phyloP scores from a whole-genome alignment of 2,797 vertebrate species.

The Pseudochirops cupreus region DNA sequence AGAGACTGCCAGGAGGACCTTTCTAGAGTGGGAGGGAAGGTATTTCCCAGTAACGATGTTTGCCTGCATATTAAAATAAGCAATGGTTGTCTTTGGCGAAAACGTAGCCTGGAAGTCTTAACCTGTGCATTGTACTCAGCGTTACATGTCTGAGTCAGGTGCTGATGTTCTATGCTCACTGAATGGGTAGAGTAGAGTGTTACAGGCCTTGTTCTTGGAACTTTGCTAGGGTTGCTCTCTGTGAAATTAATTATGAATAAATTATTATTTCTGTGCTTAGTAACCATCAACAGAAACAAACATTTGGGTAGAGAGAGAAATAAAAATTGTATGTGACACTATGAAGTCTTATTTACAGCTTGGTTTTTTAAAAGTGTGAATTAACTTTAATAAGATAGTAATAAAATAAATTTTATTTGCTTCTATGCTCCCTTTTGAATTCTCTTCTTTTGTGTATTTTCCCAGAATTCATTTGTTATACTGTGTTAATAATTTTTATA shows the following conservation, averaged over 20 bases:
- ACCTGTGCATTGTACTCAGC: not conserved
- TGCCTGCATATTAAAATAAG: not conserved
- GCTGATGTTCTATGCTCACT: not conserved
- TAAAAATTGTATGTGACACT: not conserved
- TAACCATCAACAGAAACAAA: not conserved
- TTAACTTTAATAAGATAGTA: not conserved
- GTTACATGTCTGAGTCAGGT: not conserved
- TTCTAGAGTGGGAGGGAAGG: not conserved
- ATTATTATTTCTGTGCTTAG: not conserved
- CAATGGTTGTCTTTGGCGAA: not conserved
- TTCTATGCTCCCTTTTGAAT: not conserved
- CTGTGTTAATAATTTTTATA: not conserved
- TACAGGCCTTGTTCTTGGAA: not conserved
- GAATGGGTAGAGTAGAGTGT: not conserved
- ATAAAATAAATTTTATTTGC: not conserved
- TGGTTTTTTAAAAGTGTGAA: not conserved
- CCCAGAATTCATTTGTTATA: not conserved
- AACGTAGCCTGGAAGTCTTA: not conserved
- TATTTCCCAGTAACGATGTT: not conserved
- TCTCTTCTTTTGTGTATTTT: not conserved
- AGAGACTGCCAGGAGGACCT: not conserved
- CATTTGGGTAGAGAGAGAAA: not conserved
- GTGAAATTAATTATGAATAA: not conserved
- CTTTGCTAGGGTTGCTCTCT: not conserved
- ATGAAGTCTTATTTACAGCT: not conserved